Conservation (phyloP, 1,140 invertebrate genomes). For the Drosophila yakuba region DNA sequence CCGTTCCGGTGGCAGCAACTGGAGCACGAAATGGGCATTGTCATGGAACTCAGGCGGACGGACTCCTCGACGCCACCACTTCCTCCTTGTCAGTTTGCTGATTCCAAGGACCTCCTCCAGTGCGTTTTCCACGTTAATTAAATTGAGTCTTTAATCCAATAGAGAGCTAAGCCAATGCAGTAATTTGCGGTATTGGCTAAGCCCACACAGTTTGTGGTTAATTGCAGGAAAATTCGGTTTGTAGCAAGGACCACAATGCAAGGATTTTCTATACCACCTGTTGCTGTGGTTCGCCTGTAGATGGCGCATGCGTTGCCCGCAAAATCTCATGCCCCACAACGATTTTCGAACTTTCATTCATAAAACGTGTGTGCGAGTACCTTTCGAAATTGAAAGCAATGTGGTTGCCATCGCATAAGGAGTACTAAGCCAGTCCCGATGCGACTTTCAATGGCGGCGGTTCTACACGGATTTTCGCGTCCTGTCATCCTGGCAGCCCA, state of each 20-base stretch:
- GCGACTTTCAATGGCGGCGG: slow-evolving; percentile 61
- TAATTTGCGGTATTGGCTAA: slow-evolving; percentile 38
- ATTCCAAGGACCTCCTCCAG: not conserved
- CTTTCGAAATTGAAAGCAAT: slow-evolving; percentile 42
- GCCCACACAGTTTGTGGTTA: slow-evolving; percentile 25
- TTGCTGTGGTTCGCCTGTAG: slow-evolving; percentile 16
- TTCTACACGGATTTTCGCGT: slow-evolving; percentile 11
- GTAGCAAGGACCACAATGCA: slow-evolving; percentile 15
- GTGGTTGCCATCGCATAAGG: not conserved
- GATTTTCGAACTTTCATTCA: slow-evolving; percentile 65
- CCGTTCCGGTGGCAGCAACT: slow-evolving; percentile 27
- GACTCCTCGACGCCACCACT: slow-evolving; percentile 26
- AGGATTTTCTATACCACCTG: slow-evolving; percentile 24
- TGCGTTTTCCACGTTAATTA: slow-evolving; percentile 29
- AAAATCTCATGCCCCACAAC: not conserved
- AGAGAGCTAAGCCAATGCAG: slow-evolving; percentile 6
- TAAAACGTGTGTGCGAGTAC: slow-evolving; percentile 34
- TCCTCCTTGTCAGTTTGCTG: not conserved
- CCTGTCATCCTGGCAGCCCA: no score
- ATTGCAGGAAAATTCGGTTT: slow-evolving; percentile 25
- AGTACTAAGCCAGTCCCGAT: slow-evolving; percentile 49
- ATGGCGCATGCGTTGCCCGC: slow-evolving; percentile 53
- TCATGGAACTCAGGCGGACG: not conserved
- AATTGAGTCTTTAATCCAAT: slow-evolving; percentile 17
- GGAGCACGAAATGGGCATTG: slow-evolving; percentile 34